Evolutionary conservation across 2,113 vertebrate genomes (phyloP), one percentile per base, ranked within the genome.

Genomic region (Saimiri boliviensis): DNA sequence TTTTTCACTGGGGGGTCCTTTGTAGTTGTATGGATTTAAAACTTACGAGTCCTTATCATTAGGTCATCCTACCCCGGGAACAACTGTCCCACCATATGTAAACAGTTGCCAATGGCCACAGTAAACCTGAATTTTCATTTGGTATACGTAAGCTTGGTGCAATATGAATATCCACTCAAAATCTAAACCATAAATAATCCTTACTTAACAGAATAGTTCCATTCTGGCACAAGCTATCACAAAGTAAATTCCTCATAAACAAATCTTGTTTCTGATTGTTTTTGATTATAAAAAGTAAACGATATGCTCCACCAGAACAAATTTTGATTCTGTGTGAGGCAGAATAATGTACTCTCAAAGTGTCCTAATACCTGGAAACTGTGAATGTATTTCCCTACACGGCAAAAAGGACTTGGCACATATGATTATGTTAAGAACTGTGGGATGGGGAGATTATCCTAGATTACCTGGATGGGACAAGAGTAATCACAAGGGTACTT

Each of bases 231-330:
- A 96, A 92, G 20, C 40, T 80, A 58, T 35, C 35, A 45, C 21
- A 56, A 92, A 52, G 16, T 76, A 86, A 83, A 96, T 66, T 92
- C 37, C 40, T 60, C 23, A 37, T 60, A 74, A 73, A 20, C 6
- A 90, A 86, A 82, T 71, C 27, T 94, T 66, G 19, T 70, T 94
- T 95, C 80, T 73, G 70, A 88, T 68, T 87, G 19, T 83, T 32
- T 5, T 81, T 66, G 32, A 63, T 93, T 81, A 80, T 86, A 74
- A 97, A 85, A 88, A 35, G 45, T 42, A 86, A 52, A 89, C 8
- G 63, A 32, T 56, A 12, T 49, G 10, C 58, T 73, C 60, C 37
- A 91, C 37, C 66, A 45, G 86, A 66, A 86, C 30, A 37, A 3
- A 60, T 40, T 47, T 94, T 27, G 63, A 79, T 94, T 89, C 32